Percentiles rank a stretch among this genome's conserved stretches.
Conservation (phyloP, 2,797 vertebrate genomes). For the Sebastes iracundus region DNA sequence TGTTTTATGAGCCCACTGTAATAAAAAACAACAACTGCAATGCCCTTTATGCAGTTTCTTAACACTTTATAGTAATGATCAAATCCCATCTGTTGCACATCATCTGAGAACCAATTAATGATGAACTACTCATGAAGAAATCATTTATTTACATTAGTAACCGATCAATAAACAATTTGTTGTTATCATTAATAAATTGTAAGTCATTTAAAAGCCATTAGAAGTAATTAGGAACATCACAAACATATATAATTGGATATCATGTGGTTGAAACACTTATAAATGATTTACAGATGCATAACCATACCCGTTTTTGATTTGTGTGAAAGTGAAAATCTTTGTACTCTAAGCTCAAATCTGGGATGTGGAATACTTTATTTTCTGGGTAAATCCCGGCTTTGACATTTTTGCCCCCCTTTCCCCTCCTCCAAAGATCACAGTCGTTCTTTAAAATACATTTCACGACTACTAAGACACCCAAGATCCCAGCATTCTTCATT, state of each 20-base stretch:
- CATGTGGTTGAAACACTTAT: background rate
- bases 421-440: background rate
- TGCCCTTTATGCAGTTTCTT: background rate
- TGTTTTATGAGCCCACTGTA: background rate
- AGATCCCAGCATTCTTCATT: background rate
- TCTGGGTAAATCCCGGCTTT: background rate
- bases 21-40: background rate
- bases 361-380: background rate
- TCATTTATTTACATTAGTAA: background rate
- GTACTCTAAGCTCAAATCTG: background rate
- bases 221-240: background rate
- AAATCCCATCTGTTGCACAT: background rate
- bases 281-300: slow-evolving; percentile 17
- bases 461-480: background rate
- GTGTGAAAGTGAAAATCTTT: background rate
- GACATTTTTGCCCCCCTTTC: background rate
- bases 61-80: background rate
- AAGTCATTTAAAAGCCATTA: slow-evolving; percentile 3
- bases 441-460: background rate
- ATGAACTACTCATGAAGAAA: background rate
- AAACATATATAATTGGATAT: background rate
- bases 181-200: background rate
- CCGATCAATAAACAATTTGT: background rate
- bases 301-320: background rate
- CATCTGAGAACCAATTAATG: background rate